Percentiles rank a stretch among this genome's conserved stretches.
Conservation (phyloP, 23 tunicate genomes). For the Ciona savignyi region DNA sequence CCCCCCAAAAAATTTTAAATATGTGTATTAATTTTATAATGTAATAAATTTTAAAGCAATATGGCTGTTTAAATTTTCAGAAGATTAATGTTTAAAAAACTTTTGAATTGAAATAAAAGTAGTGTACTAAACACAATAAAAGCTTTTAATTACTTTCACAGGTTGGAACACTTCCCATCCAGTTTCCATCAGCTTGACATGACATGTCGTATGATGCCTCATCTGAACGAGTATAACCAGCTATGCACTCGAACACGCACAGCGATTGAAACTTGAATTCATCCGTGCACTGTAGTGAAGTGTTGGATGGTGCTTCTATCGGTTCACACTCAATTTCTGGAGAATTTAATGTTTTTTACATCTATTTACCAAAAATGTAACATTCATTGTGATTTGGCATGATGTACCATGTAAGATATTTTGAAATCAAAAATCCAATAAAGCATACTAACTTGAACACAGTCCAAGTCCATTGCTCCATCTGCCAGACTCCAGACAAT, state of each 20-base stretch:
- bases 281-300: slow-evolving; percentile 22
- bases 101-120: not conserved
- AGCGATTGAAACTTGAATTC: slow-evolving; percentile 24
- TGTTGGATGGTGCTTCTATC: not conserved
- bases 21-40: too few species aligned
- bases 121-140: not conserved
- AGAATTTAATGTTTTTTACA: not conserved
- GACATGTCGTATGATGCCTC: slow-evolving; percentile 21
- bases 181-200: slow-evolving; percentile 51
- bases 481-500: slow-evolving; percentile 27
- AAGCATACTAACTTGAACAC: slow-evolving; percentile 41
- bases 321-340: slow-evolving; percentile 34
- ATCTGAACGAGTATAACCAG: slow-evolving; percentile 44
- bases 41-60: too few species aligned
- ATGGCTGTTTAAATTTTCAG: too few species aligned
- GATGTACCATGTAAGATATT: too few species aligned
- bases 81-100: not conserved
- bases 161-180: slow-evolving; percentile 12
- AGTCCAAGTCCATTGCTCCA: slow-evolving; percentile 77
- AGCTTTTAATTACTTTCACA: slow-evolving; percentile 47
- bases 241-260: slow-evolving; percentile 34
- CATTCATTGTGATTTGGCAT: not conserved
- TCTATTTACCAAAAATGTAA: not conserved
- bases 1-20: too few species aligned
- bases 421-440: not conserved